These are phyloP conservation scores for Habropoda laboriosa DNA, from an alignment of 1,140 invertebrate genomes.

Conservation along the genomic window DNA sequence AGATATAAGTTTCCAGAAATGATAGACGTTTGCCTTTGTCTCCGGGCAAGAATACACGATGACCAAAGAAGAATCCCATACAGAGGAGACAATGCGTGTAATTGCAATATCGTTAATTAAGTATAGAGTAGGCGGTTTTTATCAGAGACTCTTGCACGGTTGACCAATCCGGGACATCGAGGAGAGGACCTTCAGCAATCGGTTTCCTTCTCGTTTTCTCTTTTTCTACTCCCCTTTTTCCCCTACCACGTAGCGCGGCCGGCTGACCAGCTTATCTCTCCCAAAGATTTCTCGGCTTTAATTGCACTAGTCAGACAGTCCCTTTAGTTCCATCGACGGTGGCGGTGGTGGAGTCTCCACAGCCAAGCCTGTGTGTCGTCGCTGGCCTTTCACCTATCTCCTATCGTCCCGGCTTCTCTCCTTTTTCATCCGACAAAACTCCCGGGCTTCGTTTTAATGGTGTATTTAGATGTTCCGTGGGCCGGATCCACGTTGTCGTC, in stretches of 20 bases:
- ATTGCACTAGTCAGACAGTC: conserved; percentile 70
- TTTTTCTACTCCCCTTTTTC: conserved; percentile 21
- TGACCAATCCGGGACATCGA: conserved; percentile 15
- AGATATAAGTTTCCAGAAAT: not conserved
- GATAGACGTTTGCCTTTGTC: not conserved
- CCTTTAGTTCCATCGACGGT: conserved; percentile 39
- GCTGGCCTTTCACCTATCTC: conserved; percentile 63
- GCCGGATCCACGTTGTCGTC: not conserved
- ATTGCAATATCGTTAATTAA: conserved; percentile 76
- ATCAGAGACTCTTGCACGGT: conserved; percentile 57
- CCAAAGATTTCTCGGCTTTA: conserved; percentile 69
- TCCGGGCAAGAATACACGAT: not conserved
- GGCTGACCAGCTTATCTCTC: conserved; percentile 59
- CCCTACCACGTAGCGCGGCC: not conserved
- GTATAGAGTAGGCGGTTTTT: conserved; percentile 64
- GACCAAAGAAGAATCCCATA: not conserved
- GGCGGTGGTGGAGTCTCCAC: conserved; percentile 8
- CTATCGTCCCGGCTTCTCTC: conserved; percentile 40
- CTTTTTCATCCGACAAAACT: conserved; percentile 37
- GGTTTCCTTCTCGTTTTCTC: conserved; percentile 19
- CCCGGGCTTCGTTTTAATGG: conserved; percentile 30
- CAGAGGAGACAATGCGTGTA: conserved; percentile 42
- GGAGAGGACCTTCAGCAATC: not conserved
- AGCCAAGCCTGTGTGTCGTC: conserved; percentile 33
- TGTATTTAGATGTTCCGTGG: conserved; percentile 34